Evolutionary conservation across 2,888 invertebrate species (phyloP), one percentile per base, ranked within the genome.

Genomic region (Pseudococcus longispinus): DNA sequence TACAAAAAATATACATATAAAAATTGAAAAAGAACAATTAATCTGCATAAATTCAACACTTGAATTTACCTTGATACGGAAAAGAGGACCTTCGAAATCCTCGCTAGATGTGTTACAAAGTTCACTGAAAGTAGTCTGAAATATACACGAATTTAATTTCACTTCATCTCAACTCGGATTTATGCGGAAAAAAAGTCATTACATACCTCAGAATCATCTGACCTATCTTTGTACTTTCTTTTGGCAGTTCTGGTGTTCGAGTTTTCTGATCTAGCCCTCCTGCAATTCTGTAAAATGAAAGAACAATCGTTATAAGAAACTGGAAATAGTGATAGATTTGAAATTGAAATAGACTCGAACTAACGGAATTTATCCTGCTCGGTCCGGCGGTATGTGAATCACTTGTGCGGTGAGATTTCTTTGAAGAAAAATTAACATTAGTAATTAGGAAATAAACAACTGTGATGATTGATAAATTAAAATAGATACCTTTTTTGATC

Each of bases 81-180:
- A 37, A 80, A 80, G 60, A 32, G 51, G 51, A 9, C 2, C 51
- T 2, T 44, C 51, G 9, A 86, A 15, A 5, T 80, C 80, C n/a
- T 86, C 86, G 55, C 86, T 86, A 2, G 86, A 86, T 5, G 80
- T 80, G 42, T 80, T 80, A 80, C 42, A 46, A n/a, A 37, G 13
- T 84, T 86, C 86, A 55, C 80, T 51, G 15, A 51, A 9, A 44
- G 42, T 51, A 46, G 23, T 51, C 74, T 86, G 32, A 29, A 55
- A 55, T 46, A 42, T 55, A 8, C 6, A 74, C 15, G 4, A 20
- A 32, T 70, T 84, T 23, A 29, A 32, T 15, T 18, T 18, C 1
- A 46, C 44, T 46, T 13, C 15, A 46, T 15, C 13, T 46, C 44
- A 46, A 46, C 44, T 6, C 37, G 8, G 8, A 15, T 13, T 13